Evolutionary conservation across 2,888 invertebrate genomes (phyloP).

Genomic region (Myathropa florea): DNA sequence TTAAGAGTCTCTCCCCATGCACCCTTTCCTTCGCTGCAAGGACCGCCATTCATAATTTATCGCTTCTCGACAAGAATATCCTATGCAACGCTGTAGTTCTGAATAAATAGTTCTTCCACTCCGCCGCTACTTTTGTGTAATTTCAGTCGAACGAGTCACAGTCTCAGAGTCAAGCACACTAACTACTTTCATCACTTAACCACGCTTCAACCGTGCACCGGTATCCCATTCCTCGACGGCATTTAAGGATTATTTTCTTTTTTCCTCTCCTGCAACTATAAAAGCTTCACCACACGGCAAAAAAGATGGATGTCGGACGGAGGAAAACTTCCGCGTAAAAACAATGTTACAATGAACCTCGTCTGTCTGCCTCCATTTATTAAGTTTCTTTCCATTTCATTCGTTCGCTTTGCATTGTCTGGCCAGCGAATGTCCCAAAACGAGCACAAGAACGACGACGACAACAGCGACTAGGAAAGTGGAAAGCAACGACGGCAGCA

Average conservation of each 20-base stretch:
- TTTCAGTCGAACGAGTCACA: neutral
- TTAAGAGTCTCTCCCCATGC: neutral
- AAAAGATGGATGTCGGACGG: constrained; percentile 13
- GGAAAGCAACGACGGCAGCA: constrained; percentile 13
- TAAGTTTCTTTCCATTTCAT: constrained; percentile 27
- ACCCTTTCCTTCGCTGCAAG: neutral
- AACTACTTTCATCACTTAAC: constrained; percentile 3
- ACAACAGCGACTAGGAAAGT: neutral
- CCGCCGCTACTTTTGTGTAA: neutral
- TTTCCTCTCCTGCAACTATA: neutral
- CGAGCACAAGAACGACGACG: neutral
- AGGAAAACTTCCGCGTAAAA: constrained; percentile 46
- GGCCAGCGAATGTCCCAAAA: neutral
- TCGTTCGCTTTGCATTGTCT: constrained; percentile 42
- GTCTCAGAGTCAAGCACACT: constrained; percentile 12
- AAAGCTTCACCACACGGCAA: neutral
- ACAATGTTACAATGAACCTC: constrained; percentile 62
- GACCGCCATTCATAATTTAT: neutral
- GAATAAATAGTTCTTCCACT: neutral
- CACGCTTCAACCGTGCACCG: neutral
- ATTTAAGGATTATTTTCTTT: neutral
- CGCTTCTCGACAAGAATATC: neutral
- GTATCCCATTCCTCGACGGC: neutral
- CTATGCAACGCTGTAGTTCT: neutral
- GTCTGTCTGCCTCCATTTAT: constrained; percentile 31